Base-by-base conservation (phyloP, 2,797 vertebrate genomes). In the Phaenicophaeus curvirostris region DNA sequence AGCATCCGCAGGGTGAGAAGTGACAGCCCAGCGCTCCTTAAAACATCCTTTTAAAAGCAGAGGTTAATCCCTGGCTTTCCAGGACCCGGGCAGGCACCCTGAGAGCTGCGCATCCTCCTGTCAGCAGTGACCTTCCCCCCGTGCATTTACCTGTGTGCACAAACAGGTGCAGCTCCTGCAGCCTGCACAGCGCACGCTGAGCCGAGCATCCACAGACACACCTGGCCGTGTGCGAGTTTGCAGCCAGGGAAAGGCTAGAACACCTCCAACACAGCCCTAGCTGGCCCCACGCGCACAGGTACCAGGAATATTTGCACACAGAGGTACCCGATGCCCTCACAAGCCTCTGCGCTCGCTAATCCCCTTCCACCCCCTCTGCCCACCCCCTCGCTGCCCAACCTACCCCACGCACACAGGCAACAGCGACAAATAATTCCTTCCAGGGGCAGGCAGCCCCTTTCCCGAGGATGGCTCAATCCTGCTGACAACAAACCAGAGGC, bases 401-500 rank as follows among this genome's bases (percentile, higher is more conserved):
- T 5, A 8, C 72, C 78, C 41, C 91, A 4, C 15, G 8, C 81
- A 8, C 33, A 2, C 20, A 5, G 50, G 44, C 63, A 21, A 84
- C 8, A 13, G 42, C 8, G 31, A 88, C 50, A 6, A 6, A 65
- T 23, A 6, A 62, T 58, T 53, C 5, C 79, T 11, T 3, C 15
- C 2, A 3, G 9, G 63, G 75, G 61, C 72, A 4, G 28, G 16
- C 28, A 76, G 62, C 33, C 54, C 62, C 61, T 7, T 48, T 15
- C 54, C 82, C 20, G 13, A 28, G 44, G 28, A 3, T 20, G 59
- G 73, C 84, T 66, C 66, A 11, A 12, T 2, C 28, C 89, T 4
- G 76, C 13, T 62, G 87, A 66, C 85, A 90, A 8, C 82, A 46
- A 80, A 35, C 66, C 90, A 62, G 84, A 73, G 51, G 89, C 89